phyloP scores from a whole-genome alignment of 2,113 vertebrate genomes.

The Emydocephalus ijimae region DNA sequence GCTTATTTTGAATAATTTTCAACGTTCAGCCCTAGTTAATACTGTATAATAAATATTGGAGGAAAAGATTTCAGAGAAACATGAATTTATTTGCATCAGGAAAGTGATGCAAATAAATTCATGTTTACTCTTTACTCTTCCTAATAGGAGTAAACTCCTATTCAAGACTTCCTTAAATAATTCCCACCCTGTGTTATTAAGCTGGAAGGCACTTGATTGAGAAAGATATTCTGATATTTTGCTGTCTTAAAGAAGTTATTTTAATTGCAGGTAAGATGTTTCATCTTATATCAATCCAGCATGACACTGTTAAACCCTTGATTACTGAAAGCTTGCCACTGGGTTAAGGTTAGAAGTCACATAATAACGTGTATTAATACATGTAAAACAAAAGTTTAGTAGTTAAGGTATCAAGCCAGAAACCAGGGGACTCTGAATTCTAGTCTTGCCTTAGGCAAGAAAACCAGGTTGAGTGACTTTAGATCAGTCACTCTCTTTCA shows the following conservation, averaged over 20 bases:
- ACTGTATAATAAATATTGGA: background rate
- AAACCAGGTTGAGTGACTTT: background rate
- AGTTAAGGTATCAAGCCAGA: background rate
- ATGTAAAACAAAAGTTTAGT: background rate
- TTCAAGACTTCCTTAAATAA: background rate
- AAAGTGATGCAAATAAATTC: background rate
- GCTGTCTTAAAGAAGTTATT: background rate
- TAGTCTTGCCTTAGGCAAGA: background rate
- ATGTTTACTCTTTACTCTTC: background rate
- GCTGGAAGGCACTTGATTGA: background rate
- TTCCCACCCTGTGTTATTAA: background rate
- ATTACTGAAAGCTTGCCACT: background rate
- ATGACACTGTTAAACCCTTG: background rate
- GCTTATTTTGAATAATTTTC: background rate
- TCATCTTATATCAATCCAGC: background rate
- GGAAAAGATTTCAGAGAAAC: background rate
- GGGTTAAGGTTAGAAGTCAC: background rate
- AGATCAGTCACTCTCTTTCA: background rate
- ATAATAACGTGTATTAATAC: background rate
- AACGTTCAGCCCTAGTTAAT: background rate
- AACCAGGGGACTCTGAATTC: background rate
- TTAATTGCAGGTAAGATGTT: background rate
- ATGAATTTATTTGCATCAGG: background rate
- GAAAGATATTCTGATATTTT: background rate
- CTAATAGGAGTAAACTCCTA: background rate